Evolutionary conservation across 1,140 invertebrate genomes (phyloP).

Genomic region (Chironomus tepperi): DNA sequence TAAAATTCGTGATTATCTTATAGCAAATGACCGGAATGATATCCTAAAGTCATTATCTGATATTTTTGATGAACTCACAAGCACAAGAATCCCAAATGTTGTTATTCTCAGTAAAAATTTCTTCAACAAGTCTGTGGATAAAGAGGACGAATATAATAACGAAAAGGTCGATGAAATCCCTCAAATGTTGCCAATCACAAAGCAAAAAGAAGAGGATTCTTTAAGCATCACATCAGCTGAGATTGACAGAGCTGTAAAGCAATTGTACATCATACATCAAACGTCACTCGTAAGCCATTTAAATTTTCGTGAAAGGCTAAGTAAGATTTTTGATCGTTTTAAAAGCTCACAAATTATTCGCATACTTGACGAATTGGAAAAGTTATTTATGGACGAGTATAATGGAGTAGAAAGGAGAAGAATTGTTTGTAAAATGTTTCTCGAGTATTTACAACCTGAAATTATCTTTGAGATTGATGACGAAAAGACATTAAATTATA

Average conservation of each 20-base stretch:
- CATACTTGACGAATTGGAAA: constrained; percentile 32
- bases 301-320: constrained; percentile 36
- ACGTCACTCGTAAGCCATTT: constrained; percentile 37
- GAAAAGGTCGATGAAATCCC: constrained; percentile 24
- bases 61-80: background rate
- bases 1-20: constrained; percentile 8
- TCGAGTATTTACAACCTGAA: constrained; percentile 38
- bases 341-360: constrained; percentile 34
- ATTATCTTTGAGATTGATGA: constrained; percentile 39
- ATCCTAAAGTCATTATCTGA: background rate
- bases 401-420: constrained; percentile 31
- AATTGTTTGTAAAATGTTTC: constrained; percentile 39
- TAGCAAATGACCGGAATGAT: background rate
- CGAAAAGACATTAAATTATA: constrained; percentile 20
- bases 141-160: constrained; percentile 35
- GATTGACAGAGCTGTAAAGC: constrained; percentile 39
- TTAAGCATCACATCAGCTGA: constrained; percentile 31
- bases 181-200: constrained; percentile 23
- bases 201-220: background rate
- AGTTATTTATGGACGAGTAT: constrained; percentile 35
- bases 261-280: constrained; percentile 37
- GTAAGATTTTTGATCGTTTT: constrained; percentile 36
- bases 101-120: background rate
- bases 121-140: constrained; percentile 28
- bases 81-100: background rate